Conservation (phyloP, 2,888 invertebrate genomes). For the Ferrisia virgata region DNA sequence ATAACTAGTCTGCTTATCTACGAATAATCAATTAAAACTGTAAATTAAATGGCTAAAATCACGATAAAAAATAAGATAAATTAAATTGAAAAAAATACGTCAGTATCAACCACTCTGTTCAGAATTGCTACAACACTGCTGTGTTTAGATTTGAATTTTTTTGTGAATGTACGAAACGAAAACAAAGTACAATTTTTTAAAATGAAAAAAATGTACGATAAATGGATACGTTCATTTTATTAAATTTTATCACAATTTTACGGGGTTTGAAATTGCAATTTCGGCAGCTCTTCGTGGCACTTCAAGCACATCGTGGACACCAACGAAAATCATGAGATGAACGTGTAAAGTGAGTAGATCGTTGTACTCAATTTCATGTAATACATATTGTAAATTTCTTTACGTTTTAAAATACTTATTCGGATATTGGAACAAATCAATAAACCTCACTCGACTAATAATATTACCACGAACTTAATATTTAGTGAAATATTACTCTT, state of each 20-base stretch:
- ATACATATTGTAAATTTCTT: neutral
- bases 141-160: neutral
- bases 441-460: too few species aligned
- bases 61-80: neutral
- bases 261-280: neutral
- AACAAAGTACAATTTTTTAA: neutral
- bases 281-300: neutral
- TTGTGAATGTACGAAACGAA: neutral
- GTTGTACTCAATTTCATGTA: neutral
- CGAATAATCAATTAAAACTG: neutral
- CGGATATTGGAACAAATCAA: too few species aligned
- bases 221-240: neutral
- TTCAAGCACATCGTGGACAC: neutral
- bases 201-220: neutral
- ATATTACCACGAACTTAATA: too few species aligned
- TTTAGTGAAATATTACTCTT: too few species aligned
- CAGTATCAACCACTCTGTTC: neutral
- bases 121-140: neutral
- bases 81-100: too few species aligned
- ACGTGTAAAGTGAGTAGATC: neutral
- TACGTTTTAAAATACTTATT: too few species aligned
- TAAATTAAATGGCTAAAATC: neutral
- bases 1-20: neutral
- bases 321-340: neutral
- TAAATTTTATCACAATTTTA: neutral